Base-by-base conservation (phyloP, 2,888 invertebrate species). In the Drosophila mimetica region DNA sequence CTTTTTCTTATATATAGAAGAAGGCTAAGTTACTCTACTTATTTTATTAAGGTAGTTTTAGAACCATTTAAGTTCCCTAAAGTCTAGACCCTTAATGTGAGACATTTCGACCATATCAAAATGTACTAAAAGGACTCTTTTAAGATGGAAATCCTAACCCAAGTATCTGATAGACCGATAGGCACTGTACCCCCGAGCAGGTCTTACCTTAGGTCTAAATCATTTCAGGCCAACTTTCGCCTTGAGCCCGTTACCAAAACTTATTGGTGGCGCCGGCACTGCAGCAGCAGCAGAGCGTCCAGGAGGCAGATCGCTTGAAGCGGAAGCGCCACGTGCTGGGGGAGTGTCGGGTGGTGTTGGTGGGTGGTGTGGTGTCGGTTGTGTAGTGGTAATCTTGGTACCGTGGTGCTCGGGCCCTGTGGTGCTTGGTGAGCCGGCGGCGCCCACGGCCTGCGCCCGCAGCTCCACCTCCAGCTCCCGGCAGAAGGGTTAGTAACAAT, bases 401-500 rank as follows among this genome's bases (percentile, higher is more conserved):
- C 42, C 63, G 64, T 16, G 66, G 67, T 66, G 64, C 44, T 7
- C 48, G 72, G 53, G 64, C 44, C 9, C 48, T 63, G 53, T 61
- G 72, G 57, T 66, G 69, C 65, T 71, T 84, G 73, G 79, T 70
- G 54, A 59, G 76, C 47, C 48, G 64, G 52, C 86, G 76, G 42
- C 84, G 73, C 47, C 74, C 71, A 59, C 78, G 79, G 54, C 55
- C 54, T 52, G 47, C 60, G 66, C 69, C 76, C 36, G 51, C 48
- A 14, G 50, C 18, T 30, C 51, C 22, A 32, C 47, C 74, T 42
- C 54, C 74, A 71, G 51, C 60, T 50, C 83, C 77, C 71, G 82
- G 82, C 88, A 79, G 36, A 57, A 82, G 69, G 74, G 90, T 90
- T 90, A 90, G 90, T 90, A 90, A 90, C 86, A 90, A 70, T 88